A percentile compares a stretch with the other conserved stretches of the same genome.
phyloP scores from a whole-genome alignment of 2,113 vertebrate species.

The Ibidorhyncha struthersii region DNA sequence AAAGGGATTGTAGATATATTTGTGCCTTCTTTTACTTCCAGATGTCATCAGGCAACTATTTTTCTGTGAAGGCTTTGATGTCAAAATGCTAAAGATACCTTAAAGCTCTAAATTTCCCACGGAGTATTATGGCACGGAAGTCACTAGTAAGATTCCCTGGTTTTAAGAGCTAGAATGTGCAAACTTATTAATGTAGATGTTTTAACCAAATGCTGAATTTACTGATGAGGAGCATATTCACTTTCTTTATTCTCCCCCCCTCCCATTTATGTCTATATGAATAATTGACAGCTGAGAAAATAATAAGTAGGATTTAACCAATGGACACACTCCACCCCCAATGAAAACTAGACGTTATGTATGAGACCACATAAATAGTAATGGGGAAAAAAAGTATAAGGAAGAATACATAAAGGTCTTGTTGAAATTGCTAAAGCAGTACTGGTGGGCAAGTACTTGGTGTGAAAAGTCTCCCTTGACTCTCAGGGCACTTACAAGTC shows the following conservation, averaged over 20 bases:
- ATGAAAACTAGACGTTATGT: background rate
- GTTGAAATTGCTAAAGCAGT: background rate
- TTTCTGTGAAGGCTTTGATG: background rate
- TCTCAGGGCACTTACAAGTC: background rate
- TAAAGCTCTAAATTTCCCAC: background rate
- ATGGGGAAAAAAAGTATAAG: background rate
- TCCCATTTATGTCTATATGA: background rate
- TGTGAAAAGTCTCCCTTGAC: background rate
- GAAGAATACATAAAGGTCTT: background rate
- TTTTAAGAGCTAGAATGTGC: background rate
- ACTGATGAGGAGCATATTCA: background rate
- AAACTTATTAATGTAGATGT: background rate
- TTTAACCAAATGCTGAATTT: background rate
- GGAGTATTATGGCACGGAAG: background rate
- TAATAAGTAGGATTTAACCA: background rate
- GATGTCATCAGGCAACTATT: background rate
- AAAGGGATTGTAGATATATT: background rate
- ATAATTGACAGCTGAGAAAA: background rate
- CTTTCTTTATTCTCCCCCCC: rapidly evolving
- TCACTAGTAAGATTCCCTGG: background rate
- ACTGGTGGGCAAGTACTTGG: background rate
- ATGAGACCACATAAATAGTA: background rate
- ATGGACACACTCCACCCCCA: background rate
- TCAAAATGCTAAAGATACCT: background rate
- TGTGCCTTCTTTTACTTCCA: background rate